Evolutionary conservation across 2,797 vertebrate species (phyloP).

Genomic region (Glossophaga mutica): DNA sequence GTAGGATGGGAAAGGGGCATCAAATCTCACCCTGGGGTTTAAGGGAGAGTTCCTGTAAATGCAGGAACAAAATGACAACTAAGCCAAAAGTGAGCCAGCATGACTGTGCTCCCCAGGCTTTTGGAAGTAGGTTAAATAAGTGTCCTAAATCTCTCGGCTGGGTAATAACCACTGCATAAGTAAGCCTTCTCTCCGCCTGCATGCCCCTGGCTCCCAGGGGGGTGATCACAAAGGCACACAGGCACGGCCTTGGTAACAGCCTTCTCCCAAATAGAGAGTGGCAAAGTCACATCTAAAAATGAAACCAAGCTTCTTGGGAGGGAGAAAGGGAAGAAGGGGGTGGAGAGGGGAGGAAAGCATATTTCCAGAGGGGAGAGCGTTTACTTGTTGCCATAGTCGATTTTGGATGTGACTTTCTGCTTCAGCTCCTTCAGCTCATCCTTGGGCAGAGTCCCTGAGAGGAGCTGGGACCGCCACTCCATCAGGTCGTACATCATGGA

Average conservation of each 20-base stretch:
- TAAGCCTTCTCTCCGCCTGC: background rate
- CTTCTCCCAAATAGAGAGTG: slow-evolving; percentile 28
- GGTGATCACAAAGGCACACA: background rate
- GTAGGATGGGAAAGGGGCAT: background rate
- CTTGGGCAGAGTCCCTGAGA: slow-evolving; percentile 95
- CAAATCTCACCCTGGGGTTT: background rate
- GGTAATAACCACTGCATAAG: background rate
- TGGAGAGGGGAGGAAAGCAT: background rate
- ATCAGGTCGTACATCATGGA: slow-evolving; percentile 96
- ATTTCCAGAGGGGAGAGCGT: background rate
- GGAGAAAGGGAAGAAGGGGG: background rate
- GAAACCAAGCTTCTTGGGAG: background rate
- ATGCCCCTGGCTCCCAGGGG: background rate
- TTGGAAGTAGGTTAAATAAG: slow-evolving; percentile 48
- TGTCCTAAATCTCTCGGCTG: slow-evolving; percentile 50
- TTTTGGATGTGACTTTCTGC: slow-evolving; percentile 98
- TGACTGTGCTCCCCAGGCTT: background rate
- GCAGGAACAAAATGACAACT: slow-evolving; percentile 27
- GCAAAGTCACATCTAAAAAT: background rate
- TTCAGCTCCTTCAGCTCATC: slow-evolving; percentile 99
- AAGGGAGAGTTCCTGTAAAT: background rate
- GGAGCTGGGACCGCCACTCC: slow-evolving; percentile 98
- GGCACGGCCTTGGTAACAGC: background rate
- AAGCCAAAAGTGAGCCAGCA: slow-evolving; percentile 30
- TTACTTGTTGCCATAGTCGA: slow-evolving; percentile 98